Evolutionary conservation across 1,140 invertebrate genomes (phyloP), one percentile per base, ranked within the genome.

Genomic region (Drosophila kanapiae): DNA sequence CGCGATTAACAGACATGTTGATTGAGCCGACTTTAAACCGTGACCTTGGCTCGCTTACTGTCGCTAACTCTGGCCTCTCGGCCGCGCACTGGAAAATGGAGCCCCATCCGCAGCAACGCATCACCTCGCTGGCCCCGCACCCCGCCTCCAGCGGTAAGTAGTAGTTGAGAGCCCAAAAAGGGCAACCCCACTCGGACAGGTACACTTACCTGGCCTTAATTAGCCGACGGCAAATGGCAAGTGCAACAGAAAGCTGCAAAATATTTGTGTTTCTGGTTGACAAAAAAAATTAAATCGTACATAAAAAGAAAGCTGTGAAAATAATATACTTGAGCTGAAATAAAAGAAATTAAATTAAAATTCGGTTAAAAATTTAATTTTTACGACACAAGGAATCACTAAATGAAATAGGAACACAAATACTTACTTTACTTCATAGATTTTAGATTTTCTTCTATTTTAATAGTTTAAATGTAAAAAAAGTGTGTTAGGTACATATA

Each of bases 21-120:
- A 92, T 92, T 76, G 91, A 92, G 90, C 82, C 91, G 91, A 82
- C 87, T 70, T 90, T 92, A 70, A 92, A 92, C 82, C 91, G 91
- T 82, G 91, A 92, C 67, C 92, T 92, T 92, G 91, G 91, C 81
- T 82, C 87, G 80, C 83, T 92, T 64, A 80, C 91, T 82, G 80
- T 86, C 80, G 80, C 91, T 76, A 82, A 83, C 91, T 87, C 83
- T 81, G 80, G 83, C 83, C 78, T 87, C 42, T 82, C 82, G 69
- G 75, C 76, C 72, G 75, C 91, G 53, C 91, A 92, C 75, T 92
- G 91, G 91, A 92, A 92, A 88, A 92, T 92, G 91, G 91, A 92
- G 78, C 91, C 91, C 67, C 91, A 90, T 91, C 76, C 82, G 53
- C 86, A 90, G 53, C 86, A 90, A 79, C 68, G 86, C 62, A 40